Evolutionary conservation across 2,113 vertebrate genomes (phyloP), one percentile per base, ranked within the genome.

Genomic region (Bungarus multicinctus): DNA sequence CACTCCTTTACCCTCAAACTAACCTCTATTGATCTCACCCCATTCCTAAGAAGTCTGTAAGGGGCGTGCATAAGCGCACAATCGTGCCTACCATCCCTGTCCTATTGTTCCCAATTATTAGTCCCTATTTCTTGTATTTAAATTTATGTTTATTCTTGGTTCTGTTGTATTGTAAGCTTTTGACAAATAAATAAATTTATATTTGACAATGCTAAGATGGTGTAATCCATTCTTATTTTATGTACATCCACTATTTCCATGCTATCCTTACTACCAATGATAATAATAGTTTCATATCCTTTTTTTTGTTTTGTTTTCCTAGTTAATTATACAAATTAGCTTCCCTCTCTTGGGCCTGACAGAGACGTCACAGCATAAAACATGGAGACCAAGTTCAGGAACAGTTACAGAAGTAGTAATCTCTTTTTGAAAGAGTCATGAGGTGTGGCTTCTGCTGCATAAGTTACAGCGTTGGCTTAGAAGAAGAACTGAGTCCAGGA

Each of bases 401-500:
- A 60, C 88, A 89, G 88, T 60, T 54, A 27, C 8, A 43, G 54
- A 90, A 86, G 20, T 11, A 86, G 20, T 11, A 86, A 22, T 18
- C 12, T 89, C 11, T 89, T 90, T 90, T 87, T 52, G 53, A 93
- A 90, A 86, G 9, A 39, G 25, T 16, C 16, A 7, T 85, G 88
- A 90, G 27, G 27, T 90, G 30, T 14, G 57, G 54, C 92, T 81
- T n/a, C 58, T 89, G n/a, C 14, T 85, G 7, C 0, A 1, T 43
- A 45, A 3, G 12, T 64, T 43, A 0, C n/a, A 1, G 85, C 30
- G 25, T 11, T 90, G 74, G 34, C 57, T 69, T 69, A 69, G 30
- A 34, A 86, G 89, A 88, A 53, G 55, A 90, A 86, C 14, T 25
- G 91, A 89, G 85, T 58, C 91, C 54, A 90, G 89, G 90, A 60